Evolutionary conservation across 2,113 vertebrate genomes (phyloP).

Genomic region (Coptodon rendalli): DNA sequence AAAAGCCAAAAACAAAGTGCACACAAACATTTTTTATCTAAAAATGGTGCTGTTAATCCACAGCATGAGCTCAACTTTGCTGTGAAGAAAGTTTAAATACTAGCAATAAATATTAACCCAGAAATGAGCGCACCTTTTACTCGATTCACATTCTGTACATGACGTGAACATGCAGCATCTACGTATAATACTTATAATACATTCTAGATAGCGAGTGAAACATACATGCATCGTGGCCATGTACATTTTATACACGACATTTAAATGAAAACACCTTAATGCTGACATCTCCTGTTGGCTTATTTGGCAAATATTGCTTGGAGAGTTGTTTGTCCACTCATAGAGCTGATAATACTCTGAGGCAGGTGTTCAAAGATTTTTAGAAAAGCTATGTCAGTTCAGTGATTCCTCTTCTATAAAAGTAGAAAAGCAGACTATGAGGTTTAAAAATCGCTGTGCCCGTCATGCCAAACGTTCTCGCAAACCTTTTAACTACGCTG

Average conservation of each 20-base stretch:
- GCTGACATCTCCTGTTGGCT: neutral
- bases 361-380: neutral
- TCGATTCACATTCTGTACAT: constrained; percentile 20
- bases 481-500: neutral
- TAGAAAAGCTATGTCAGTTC: neutral
- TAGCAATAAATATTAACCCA: neutral
- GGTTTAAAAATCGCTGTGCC: neutral
- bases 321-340: constrained; percentile 7
- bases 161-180: constrained; percentile 2
- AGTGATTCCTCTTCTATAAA: neutral
- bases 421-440: neutral
- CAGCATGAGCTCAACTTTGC: constrained; percentile 23
- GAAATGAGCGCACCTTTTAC: neutral
- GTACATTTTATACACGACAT: neutral
- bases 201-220: neutral
- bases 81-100: neutral
- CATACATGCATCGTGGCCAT: neutral
- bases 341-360: constrained; percentile 25
- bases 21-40: neutral
- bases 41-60: neutral
- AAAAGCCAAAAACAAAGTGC: constrained; percentile 30
- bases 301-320: neutral
- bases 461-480: neutral
- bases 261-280: neutral
- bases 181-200: neutral